These are phyloP conservation scores for Brachionus rotundiformis DNA, from an alignment of 1,140 invertebrate genomes.

Conservation along the genomic window DNA sequence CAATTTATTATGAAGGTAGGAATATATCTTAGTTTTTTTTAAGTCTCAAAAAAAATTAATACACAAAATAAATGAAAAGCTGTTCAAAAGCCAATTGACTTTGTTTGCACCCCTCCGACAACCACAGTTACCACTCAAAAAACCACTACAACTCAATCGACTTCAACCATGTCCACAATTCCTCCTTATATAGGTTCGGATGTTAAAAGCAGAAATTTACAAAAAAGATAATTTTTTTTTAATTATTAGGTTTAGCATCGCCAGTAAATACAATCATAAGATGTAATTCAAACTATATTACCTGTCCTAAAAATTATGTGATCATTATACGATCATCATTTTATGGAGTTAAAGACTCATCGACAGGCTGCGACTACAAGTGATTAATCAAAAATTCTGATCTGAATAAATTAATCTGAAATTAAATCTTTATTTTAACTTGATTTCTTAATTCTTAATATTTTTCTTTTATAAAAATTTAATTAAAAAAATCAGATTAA, in stretches of 20 bases:
- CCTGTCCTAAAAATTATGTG: constrained; percentile 35
- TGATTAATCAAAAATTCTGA: not conserved
- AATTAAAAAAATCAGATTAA: no score
- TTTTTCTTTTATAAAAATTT: no score
- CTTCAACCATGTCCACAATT: not conserved
- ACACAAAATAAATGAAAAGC: no score
- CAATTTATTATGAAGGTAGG: constrained; percentile 45
- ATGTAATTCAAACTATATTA: not conserved
- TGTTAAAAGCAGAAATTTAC: not conserved
- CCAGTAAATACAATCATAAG: not conserved
- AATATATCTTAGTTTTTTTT: no score
- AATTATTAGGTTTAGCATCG: constrained; percentile 42
- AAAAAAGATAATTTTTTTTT: not conserved
- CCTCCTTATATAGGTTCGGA: not conserved
- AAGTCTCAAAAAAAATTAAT: no score
- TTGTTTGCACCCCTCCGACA: constrained; percentile 23
- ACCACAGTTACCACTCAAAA: not conserved
- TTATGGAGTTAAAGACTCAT: not conserved
- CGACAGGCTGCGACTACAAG: not conserved
- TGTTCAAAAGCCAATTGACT: constrained; percentile 25
- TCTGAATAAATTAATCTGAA: not conserved
- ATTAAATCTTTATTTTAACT: no score
- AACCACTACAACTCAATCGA: not conserved
- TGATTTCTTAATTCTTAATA: no score
- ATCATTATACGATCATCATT: constrained; percentile 6